These are phyloP conservation scores for Diadromus collaris DNA, from an alignment of 2,888 invertebrate species.

Conservation along the genomic window DNA sequence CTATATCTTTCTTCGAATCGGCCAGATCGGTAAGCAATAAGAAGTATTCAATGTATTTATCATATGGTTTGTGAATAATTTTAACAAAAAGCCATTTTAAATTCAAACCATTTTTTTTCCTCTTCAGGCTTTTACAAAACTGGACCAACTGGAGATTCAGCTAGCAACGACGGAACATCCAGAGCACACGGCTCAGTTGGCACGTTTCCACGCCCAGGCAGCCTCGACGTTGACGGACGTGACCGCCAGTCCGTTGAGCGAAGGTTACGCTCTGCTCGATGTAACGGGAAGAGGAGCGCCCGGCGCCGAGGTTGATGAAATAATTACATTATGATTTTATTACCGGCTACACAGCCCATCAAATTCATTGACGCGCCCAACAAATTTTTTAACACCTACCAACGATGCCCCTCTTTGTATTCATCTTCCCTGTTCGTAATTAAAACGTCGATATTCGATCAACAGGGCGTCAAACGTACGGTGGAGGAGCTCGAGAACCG, in stretches of 20 bases:
- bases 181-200: constrained; percentile 85
- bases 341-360: constrained; percentile 43
- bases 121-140: constrained; percentile 84
- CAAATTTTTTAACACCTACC: constrained; percentile 37
- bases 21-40: constrained; percentile 83
- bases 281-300: constrained; percentile 84
- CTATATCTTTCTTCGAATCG: constrained; percentile 87
- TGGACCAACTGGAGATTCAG: constrained; percentile 89
- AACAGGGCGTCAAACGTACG: constrained; percentile 83
- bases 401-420: background rate
- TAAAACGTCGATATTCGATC: constrained; percentile 29
- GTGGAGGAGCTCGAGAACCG: constrained; percentile 89
- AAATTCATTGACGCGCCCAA: constrained; percentile 45
- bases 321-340: constrained; percentile 34
- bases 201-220: constrained; percentile 86
- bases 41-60: background rate
- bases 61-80: too few species aligned
- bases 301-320: constrained; percentile 82
- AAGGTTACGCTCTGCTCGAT: constrained; percentile 88
- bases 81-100: background rate
- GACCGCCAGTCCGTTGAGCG: constrained; percentile 85
- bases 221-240: constrained; percentile 85
- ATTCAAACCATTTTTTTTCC: background rate
- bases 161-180: constrained; percentile 85
- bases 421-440: background rate